phyloP scores from a whole-genome alignment of 2,797 vertebrate species.

The Myotis myotis region DNA sequence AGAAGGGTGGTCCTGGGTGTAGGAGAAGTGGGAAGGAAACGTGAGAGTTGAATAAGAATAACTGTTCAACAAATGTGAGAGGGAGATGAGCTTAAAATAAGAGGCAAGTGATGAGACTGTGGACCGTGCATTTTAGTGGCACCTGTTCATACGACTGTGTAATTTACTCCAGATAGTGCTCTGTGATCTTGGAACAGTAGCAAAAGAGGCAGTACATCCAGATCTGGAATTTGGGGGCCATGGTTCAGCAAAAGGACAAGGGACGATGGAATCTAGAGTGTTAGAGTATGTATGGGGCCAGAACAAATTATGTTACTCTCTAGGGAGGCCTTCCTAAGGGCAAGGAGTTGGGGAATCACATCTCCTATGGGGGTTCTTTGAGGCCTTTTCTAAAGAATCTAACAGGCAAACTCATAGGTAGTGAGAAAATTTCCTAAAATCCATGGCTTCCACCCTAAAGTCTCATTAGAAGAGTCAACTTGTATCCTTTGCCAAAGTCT shows the following conservation, averaged over 20 bases:
- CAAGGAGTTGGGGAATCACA: background rate
- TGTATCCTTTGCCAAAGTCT: background rate
- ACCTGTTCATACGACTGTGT: background rate
- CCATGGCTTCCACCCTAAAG: background rate
- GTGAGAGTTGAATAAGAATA: background rate
- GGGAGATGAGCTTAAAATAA: background rate
- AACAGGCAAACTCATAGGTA: background rate
- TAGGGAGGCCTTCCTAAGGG: background rate
- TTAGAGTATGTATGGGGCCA: fast-evolving
- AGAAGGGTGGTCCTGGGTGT: background rate
- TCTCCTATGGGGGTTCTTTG: background rate
- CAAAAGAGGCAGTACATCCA: background rate
- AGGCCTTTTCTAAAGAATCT: background rate
- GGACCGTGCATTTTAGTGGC: background rate
- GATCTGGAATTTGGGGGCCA: background rate
- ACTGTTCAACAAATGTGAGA: background rate
- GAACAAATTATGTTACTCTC: background rate
- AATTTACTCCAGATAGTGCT: background rate
- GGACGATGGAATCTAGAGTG: background rate
- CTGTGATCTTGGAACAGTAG: background rate
- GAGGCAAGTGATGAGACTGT: background rate
- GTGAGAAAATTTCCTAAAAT: background rate
- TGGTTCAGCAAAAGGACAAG: background rate
- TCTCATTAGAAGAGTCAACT: background rate
- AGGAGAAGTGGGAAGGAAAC: background rate